These are phyloP conservation scores for Microtus obscurus DNA, from an alignment of 2,797 vertebrate species.

Conservation along the genomic window DNA sequence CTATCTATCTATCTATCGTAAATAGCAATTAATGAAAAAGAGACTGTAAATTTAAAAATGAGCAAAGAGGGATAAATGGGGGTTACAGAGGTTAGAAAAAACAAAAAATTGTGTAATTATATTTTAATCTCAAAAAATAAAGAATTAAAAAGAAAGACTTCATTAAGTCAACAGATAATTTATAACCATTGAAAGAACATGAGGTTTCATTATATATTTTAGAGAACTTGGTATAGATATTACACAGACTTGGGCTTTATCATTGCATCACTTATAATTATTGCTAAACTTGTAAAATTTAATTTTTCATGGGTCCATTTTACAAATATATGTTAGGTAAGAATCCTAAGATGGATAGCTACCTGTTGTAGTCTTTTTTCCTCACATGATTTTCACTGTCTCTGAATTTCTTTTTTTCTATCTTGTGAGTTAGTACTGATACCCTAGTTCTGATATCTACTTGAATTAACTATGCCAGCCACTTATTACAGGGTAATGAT, in stretches of 20 bases:
- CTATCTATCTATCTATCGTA: not conserved
- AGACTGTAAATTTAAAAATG: not conserved
- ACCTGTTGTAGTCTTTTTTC: not conserved
- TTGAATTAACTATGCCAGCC: not conserved
- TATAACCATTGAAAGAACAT: slow-evolving; percentile 90
- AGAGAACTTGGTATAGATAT: not conserved
- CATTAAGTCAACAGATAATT: slow-evolving; percentile 85
- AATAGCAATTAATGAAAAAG: too few relatives aligned
- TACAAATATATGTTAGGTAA: not conserved
- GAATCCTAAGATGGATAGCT: not conserved
- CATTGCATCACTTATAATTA: not conserved
- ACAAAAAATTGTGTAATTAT: not conserved
- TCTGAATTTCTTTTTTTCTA: not conserved
- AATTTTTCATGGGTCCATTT: not conserved
- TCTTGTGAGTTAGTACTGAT: not conserved
- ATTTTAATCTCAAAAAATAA: not conserved
- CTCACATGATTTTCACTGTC: not conserved
- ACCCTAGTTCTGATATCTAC: not conserved
- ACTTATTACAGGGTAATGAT: not conserved
- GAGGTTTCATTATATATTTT: slow-evolving; percentile 92
- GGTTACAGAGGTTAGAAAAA: not conserved
- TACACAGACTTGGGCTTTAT: not conserved
- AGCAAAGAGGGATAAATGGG: not conserved
- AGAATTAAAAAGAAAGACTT: slow-evolving; percentile 88
- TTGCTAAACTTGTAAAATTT: not conserved